Evolutionary conservation across 2,888 invertebrate genomes (phyloP).

Genomic region (Brachylomia viminalis): DNA sequence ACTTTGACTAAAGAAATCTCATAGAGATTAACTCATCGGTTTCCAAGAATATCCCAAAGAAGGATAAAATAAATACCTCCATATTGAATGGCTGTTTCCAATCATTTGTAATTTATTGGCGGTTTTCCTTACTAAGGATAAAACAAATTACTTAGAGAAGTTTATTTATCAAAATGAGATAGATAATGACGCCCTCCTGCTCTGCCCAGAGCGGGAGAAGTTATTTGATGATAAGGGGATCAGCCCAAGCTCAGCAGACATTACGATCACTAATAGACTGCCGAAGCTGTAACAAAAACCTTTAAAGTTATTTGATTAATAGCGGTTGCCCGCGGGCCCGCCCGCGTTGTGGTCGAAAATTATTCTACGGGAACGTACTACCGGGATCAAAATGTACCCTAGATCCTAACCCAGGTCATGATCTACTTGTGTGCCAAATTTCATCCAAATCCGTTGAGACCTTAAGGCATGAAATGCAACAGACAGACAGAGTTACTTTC

Average conservation of each 20-base stretch:
- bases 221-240: no score
- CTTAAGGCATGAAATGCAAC: no score
- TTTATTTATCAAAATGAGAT: not conserved
- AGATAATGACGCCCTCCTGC: no score
- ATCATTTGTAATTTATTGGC: not conserved
- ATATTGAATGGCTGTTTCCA: not conserved
- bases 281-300: not conserved
- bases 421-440: not conserved
- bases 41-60: slow-evolving; percentile 17
- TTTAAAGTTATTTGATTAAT: not conserved
- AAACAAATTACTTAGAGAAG: not conserved
- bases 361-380: not conserved
- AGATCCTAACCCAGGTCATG: not conserved
- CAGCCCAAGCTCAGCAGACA: not conserved
- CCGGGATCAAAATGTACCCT: not conserved
- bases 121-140: slow-evolving; percentile 19
- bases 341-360: no score
- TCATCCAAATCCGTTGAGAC: not conserved
- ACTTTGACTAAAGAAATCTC: not conserved
- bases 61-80: slow-evolving; percentile 3
- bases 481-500: no score
- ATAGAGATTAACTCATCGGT: not conserved
- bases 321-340: no score
- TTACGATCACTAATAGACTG: not conserved
- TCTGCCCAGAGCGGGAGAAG: no score